Conservation (phyloP, 2,797 vertebrate species). For the Avahi laniger region DNA sequence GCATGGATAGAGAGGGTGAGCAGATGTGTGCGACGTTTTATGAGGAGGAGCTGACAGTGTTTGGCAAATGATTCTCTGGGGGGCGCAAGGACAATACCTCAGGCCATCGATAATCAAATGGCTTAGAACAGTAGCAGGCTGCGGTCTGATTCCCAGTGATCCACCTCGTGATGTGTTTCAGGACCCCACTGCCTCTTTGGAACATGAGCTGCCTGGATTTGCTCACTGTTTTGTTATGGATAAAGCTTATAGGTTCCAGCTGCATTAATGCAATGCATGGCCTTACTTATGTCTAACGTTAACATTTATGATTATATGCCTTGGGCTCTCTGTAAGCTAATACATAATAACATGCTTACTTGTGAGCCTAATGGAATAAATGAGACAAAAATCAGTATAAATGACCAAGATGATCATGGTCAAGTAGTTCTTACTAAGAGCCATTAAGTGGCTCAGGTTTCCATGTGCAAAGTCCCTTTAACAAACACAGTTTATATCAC, state of each 20-base stretch:
- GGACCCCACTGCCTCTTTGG: not conserved
- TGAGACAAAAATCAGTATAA: conserved; percentile 51
- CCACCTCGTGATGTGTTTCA: not conserved
- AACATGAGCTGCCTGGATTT: conserved; percentile 21
- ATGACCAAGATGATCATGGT: not conserved
- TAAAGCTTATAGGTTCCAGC: conserved; percentile 43
- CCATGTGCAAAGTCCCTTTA: not conserved
- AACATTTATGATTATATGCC: conserved; percentile 36
- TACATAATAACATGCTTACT: conserved; percentile 45
- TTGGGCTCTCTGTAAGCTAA: conserved; percentile 29
- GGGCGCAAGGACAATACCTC: not conserved
- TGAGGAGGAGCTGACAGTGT: not conserved
- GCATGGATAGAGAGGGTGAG: not conserved
- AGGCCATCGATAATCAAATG: not conserved
- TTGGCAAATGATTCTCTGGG: not conserved
- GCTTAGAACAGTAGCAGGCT: not conserved
- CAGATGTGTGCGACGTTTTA: not conserved
- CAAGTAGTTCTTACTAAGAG: conserved; percentile 56
- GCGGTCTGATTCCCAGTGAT: not conserved
- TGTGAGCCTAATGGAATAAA: conserved; percentile 39
- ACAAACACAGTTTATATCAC: conserved; percentile 12
- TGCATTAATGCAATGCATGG: not conserved
- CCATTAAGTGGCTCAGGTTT: conserved; percentile 9
- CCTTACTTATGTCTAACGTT: conserved; percentile 41
- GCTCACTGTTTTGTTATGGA: not conserved